phyloP scores from a whole-genome alignment of 1,140 invertebrate genomes.

The Telenomus remus region DNA sequence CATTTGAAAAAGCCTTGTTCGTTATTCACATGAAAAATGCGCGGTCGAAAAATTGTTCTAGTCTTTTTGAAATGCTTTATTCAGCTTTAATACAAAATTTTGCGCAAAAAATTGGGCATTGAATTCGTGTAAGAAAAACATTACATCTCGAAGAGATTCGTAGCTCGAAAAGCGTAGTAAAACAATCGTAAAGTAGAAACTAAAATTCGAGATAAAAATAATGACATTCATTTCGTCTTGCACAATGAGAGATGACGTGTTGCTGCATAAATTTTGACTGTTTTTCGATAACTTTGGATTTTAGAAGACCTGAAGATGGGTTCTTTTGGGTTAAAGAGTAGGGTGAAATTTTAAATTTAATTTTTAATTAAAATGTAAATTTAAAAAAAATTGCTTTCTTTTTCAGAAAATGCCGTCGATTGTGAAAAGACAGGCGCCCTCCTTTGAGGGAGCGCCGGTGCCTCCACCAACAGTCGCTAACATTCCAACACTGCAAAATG shows the following conservation, averaged over 20 bases:
- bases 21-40: constrained; percentile 12
- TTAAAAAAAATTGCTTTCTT: neutral
- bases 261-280: constrained; percentile 23
- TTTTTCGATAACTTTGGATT: constrained; percentile 5
- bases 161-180: constrained; percentile 18
- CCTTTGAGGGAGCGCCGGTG: constrained; percentile 31
- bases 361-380: neutral
- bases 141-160: constrained; percentile 2
- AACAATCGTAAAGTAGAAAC: constrained; percentile 29
- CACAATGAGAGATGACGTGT: constrained; percentile 19
- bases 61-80: too few relatives aligned
- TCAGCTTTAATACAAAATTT: too few relatives aligned
- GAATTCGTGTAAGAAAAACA: neutral
- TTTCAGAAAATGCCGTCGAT: constrained; percentile 67
- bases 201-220: constrained; percentile 29
- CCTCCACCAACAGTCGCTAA: constrained; percentile 8
- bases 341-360: neutral
- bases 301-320: neutral
- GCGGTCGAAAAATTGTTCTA: too few relatives aligned
- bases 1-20: constrained; percentile 14
- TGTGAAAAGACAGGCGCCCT: constrained; percentile 46
- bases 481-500: constrained; percentile 6
- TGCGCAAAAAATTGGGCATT: neutral
- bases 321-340: neutral
- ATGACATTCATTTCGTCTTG: constrained; percentile 25